Base-by-base conservation (phyloP, 2,113 vertebrate genomes). In the Cheirogaleus medius region DNA sequence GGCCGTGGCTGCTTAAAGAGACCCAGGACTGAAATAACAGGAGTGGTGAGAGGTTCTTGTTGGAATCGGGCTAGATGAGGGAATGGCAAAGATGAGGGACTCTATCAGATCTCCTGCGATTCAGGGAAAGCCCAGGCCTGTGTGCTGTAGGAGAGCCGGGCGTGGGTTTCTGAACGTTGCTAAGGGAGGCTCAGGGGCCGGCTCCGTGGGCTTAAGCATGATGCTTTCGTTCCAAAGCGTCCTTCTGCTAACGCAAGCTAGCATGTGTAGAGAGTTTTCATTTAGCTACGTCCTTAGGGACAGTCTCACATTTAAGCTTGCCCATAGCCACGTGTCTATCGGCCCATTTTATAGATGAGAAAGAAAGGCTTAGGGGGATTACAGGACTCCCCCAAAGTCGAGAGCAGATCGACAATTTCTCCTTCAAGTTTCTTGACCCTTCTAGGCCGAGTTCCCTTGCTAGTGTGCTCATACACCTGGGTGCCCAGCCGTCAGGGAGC, bases 1-100 rank as follows among this genome's bases (percentile, higher is more conserved):
- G 98, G 97, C 97, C 56, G 68, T 0, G 1, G 34, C 69, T 52
- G 68, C 90, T 97, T 97, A 97, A 97, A 97, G 97, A 90, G 96
- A 86, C 86, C 87, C 68, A 3, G 80, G 83, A 7, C 93, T 34
- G 34, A 76, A 91, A 47, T 58, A 20, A 25, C n/a, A 23, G 34
- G 54, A 42, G 18, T 2, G 8, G 81, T 44, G 25, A 25, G 90
- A 90, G 85, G 27, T 18, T 78, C 39, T 82, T 7, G 20, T 71
- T 44, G 49, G 42, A 23, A 11, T 60, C 2, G 0, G 49, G 83
- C 56, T 83, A 2, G 52, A 42, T 15, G 47, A 56, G 69, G 71
- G 39, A 58, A 18, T 3, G 9, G 71, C 25, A 12, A 37, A 39
- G 85, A 63, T 56, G 44, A 66, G 60, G 47, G 84, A 42, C 18